Evolutionary conservation across 1,140 invertebrate genomes (phyloP), one percentile per base, ranked within the genome.

Genomic region (Planococcus citri): DNA sequence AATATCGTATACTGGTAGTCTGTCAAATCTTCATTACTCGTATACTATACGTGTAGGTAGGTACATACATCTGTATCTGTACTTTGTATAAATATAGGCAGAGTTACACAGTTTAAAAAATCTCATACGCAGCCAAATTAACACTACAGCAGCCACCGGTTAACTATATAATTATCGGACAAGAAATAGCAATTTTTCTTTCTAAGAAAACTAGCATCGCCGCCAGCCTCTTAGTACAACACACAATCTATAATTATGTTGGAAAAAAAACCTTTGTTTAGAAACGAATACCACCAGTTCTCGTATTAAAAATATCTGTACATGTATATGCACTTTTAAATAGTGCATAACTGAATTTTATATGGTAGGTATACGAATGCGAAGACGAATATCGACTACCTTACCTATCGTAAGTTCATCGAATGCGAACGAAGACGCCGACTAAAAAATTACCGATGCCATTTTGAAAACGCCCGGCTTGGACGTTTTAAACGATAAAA

Each of bases 141-240:
- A 51, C 41, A 51, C 41, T n/a, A 51, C 41, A 51, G n/a, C n/a
- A 51, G 17, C 41, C 41, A 51, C 41, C 41, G 41, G 41, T 51
- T 51, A 51, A 51, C 41, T 51, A 51, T n/a, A 51, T 51, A 51
- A 51, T 51, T 51, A 51, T 17, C 6, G 17, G 41, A n/a, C 33
- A 14, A 51, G 41, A n/a, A 51, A 20, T 51, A 51, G 41, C 41
- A 51, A 9, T 51, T 51, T n/a, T 51, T 51, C 10, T 51, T 3
- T 20, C 41, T 14, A 51, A 51, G 41, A 51, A 51, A 51, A 51
- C 41, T 17, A 20, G 41, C 41, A 17, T 51, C 41, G 41, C 41
- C 41, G 41, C 17, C n/a, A 51, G 41, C 41, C 12, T 20, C 41
- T 51, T 51, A n/a, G n/a, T n/a, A 51, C 41, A 51, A 51, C 41